phyloP scores from a whole-genome alignment of 2,888 invertebrate species.

The Phymatocera aterrima region DNA sequence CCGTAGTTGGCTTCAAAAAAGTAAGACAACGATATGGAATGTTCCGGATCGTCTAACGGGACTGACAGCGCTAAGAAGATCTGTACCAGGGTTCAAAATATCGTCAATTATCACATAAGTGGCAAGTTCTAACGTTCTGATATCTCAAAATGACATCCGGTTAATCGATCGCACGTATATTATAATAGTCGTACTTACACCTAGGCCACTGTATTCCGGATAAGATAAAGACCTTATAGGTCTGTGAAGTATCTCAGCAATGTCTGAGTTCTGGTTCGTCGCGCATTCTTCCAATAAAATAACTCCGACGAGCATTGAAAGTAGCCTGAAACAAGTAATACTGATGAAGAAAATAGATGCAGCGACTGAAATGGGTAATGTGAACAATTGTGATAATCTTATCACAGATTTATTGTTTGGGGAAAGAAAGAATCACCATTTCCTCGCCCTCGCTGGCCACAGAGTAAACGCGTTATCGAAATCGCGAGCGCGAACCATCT shows the following conservation, averaged over 20 bases:
- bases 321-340: constrained; percentile 50
- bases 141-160: constrained; percentile 20
- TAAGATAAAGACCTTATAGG: constrained; percentile 69
- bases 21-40: constrained; percentile 84
- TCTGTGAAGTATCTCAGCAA: constrained; percentile 68
- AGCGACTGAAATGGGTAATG: not conserved
- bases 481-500: not conserved
- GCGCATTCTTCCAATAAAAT: constrained; percentile 43
- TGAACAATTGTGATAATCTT: not conserved
- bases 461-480: too few species aligned
- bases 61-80: constrained; percentile 83
- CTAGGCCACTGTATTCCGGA: constrained; percentile 69
- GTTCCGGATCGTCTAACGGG: constrained; percentile 82
- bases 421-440: not conserved
- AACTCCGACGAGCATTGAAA: constrained; percentile 47
- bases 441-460: not conserved
- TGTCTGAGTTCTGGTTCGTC: constrained; percentile 60
- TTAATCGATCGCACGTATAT: too few species aligned
- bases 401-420: not conserved
- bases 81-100: constrained; percentile 73
- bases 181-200: constrained; percentile 64
- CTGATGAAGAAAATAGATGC: too few species aligned
- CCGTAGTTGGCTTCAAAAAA: constrained; percentile 85
- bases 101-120: not conserved
- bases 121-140: not conserved